Base-by-base conservation (phyloP, 2,113 vertebrate genomes). In the Eptesicus fuscus region DNA sequence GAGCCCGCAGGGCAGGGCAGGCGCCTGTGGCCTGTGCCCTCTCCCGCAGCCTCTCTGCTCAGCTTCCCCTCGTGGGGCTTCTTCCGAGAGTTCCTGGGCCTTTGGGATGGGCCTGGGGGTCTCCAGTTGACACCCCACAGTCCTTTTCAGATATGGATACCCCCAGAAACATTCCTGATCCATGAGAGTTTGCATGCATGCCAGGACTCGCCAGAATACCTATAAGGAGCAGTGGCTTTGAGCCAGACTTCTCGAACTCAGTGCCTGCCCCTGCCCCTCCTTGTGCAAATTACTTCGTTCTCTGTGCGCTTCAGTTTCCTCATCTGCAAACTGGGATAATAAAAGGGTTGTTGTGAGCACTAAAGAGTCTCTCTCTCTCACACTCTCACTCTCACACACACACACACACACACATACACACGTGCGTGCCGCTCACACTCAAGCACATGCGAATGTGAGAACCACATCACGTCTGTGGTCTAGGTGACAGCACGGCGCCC, bases 401-500 rank as follows among this genome's bases (percentile, higher is more conserved):
- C 1, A 0, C 37, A 3, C 28, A 42, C 13, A 9, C 51, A 35
- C 9, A 2, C 42, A 42, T n/a, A 67, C 40, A n/a, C 4, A 40
- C 44, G 16, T 6, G 49, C 14, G 16, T 4, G 1, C 63, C 63
- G 12, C 22, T 40, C 22, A 13, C 49, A 35, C 8, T 1, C 25
- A 40, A 37, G 9, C 23, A 0, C 71, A 2, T 30, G 2, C 53
- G 25, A 76, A n/a, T 1, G 4, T 35, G 49, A 42, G 44, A 71
- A 16, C 23, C 53, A 40, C 28, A 9, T 37, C 0, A 70, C 23
- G 82, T 2, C 14, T 94, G 18, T 28, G 32, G 23, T 18, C 18
- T 35, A 4, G 35, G 35, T 12, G 1, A 2, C 4, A 22, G 42
- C 2, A 0, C 12, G 0, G 18, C 16, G 9, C 35, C 5, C 0